phyloP scores from a whole-genome alignment of 2,113 vertebrate species.

The Brachionichthys hirsutus region DNA sequence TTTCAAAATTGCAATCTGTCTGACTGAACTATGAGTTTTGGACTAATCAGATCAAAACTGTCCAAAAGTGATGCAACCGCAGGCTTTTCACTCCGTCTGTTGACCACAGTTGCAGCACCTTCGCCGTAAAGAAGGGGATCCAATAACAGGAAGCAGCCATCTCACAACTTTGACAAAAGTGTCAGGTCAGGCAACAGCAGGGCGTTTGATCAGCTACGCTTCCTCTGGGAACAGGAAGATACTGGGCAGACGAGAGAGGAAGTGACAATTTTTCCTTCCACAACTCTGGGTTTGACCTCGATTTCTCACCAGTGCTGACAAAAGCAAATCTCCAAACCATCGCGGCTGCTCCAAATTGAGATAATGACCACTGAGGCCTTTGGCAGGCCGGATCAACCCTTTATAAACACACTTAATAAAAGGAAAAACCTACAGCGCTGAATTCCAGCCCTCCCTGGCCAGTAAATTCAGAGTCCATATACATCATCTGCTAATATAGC shows the following conservation, averaged over 20 bases:
- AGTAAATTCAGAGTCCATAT: slow-evolving; percentile 17
- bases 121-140: neutral
- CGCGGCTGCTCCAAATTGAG: slow-evolving; percentile 8
- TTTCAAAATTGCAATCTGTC: no score
- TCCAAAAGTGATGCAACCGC: no score
- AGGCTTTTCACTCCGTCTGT: neutral
- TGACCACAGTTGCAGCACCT: neutral
- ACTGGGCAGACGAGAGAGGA: slow-evolving; percentile 44
- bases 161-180: slow-evolving; percentile 32
- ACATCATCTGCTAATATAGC: slow-evolving; percentile 25
- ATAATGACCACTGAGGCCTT: slow-evolving; percentile 10
- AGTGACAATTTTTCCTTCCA: slow-evolving; percentile 41
- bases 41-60: no score
- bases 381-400: neutral
- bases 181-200: slow-evolving; percentile 62
- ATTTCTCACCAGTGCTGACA: slow-evolving; percentile 29
- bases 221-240: slow-evolving; percentile 57
- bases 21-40: no score
- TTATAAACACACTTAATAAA: slow-evolving; percentile 28
- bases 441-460: slow-evolving; percentile 18
- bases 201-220: slow-evolving; percentile 32
- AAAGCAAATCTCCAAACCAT: slow-evolving; percentile 21
- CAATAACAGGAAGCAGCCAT: neutral
- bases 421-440: slow-evolving; percentile 13
- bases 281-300: slow-evolving; percentile 20